Percentiles rank a stretch among this genome's conserved stretches.
phyloP scores from a whole-genome alignment of 2,113 vertebrate species.

The Pedionomus torquatus region DNA sequence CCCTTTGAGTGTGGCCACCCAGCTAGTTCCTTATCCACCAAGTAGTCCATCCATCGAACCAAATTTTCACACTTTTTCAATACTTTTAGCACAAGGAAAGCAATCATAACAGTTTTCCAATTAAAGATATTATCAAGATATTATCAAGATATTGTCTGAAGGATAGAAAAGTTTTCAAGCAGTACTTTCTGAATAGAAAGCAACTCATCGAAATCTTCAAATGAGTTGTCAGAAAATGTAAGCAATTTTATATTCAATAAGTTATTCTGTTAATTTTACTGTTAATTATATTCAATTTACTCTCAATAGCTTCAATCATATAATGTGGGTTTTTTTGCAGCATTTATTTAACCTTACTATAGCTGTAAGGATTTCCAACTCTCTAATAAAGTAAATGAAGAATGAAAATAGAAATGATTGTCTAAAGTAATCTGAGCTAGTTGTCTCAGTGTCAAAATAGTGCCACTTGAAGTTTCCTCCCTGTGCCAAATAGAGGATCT shows the following conservation, averaged over 20 bases:
- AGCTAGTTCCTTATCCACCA: too few relatives aligned
- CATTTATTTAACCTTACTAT: neutral
- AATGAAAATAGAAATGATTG: neutral
- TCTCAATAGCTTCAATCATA: rapidly evolving
- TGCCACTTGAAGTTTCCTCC: neutral
- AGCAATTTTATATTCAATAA: neutral
- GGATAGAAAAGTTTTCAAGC: neutral
- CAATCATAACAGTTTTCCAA: neutral
- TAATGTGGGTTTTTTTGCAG: neutral
- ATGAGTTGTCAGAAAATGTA: neutral
- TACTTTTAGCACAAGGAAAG: neutral
- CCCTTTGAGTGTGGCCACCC: too few relatives aligned
- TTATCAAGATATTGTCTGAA: neutral
- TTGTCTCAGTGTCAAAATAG: neutral
- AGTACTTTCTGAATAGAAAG: neutral
- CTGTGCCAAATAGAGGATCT: neutral
- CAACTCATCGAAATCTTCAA: neutral
- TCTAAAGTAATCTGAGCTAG: neutral
- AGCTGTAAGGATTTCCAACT: neutral
- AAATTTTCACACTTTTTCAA: neutral
- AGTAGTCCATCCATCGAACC: too few relatives aligned
- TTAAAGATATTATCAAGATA: neutral
- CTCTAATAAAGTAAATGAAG: neutral
- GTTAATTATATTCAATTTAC: neutral
- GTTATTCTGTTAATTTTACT: neutral